Percentiles rank a stretch among this genome's conserved stretches.
Conservation (phyloP, 2,113 vertebrate species). For the Takifugu flavidus region DNA sequence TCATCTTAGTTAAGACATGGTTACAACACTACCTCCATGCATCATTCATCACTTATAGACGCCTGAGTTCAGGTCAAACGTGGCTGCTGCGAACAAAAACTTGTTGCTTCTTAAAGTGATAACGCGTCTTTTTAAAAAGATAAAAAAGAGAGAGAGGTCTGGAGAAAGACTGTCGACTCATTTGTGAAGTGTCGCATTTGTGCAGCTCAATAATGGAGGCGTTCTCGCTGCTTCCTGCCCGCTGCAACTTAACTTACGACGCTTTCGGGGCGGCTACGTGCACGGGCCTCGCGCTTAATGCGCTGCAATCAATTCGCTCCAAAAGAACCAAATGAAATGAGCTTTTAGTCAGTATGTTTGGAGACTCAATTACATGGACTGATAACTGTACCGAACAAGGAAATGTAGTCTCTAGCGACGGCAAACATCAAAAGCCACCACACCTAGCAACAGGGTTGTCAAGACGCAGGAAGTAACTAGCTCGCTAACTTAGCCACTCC, state of each 20-base stretch:
- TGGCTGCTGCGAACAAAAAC: too few relatives aligned
- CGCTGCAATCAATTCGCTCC: slow-evolving; percentile 13
- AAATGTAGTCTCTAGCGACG: too few relatives aligned
- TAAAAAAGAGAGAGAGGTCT: too few relatives aligned
- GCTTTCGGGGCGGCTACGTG: slow-evolving; percentile 1
- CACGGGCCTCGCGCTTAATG: slow-evolving; percentile 25
- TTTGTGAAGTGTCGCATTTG: too few relatives aligned
- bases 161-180: too few relatives aligned
- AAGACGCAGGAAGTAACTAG: slow-evolving; percentile 77
- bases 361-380: not conserved
- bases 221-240: not conserved
- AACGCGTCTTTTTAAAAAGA: too few relatives aligned
- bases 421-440: slow-evolving; percentile 54
- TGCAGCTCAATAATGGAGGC: not conserved
- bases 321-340: not conserved
- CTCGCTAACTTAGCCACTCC: slow-evolving; percentile 52
- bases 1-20: too few relatives aligned
- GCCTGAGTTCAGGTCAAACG: too few relatives aligned
- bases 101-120: too few relatives aligned
- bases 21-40: too few relatives aligned
- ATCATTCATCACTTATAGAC: too few relatives aligned
- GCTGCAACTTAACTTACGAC: slow-evolving; percentile 5
- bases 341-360: not conserved
- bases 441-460: slow-evolving; percentile 84
- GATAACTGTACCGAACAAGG: not conserved